A percentile compares a stretch with the other conserved stretches of the same genome.
Evolutionary conservation across 2,113 vertebrate genomes (phyloP).

Genomic region (Gavia stellata): DNA sequence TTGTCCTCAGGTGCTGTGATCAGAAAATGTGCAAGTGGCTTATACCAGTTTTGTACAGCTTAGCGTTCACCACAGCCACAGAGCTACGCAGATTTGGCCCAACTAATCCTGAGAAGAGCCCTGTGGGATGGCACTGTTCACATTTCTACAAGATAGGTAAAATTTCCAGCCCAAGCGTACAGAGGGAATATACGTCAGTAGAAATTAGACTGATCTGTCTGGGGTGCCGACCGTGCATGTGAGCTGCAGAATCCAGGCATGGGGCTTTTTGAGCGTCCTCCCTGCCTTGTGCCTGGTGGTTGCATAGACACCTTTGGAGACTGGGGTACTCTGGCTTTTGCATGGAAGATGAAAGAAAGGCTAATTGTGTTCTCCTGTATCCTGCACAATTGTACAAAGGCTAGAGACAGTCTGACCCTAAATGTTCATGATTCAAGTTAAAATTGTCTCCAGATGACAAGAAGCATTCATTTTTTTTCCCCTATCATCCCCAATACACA

Average conservation of each 20-base stretch:
- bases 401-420: background rate
- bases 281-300: background rate
- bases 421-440: background rate
- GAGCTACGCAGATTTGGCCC: background rate
- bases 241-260: background rate
- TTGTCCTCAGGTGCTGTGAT: background rate
- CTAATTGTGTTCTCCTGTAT: background rate
- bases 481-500: background rate
- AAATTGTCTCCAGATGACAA: constrained; percentile 8
- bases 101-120: background rate
- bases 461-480: background rate
- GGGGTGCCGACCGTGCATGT: rapidly evolving
- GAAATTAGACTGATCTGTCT: background rate
- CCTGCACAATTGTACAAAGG: background rate
- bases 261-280: background rate
- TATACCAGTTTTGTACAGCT: background rate
- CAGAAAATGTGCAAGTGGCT: background rate
- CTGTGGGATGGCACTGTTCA: background rate
- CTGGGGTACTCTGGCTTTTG: background rate
- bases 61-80: background rate
- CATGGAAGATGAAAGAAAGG: background rate
- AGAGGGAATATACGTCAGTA: background rate
- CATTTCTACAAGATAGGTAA: background rate
- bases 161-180: background rate
- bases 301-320: background rate